Base-by-base conservation (phyloP, 2,113 vertebrate genomes). In the Caranx melampygus region DNA sequence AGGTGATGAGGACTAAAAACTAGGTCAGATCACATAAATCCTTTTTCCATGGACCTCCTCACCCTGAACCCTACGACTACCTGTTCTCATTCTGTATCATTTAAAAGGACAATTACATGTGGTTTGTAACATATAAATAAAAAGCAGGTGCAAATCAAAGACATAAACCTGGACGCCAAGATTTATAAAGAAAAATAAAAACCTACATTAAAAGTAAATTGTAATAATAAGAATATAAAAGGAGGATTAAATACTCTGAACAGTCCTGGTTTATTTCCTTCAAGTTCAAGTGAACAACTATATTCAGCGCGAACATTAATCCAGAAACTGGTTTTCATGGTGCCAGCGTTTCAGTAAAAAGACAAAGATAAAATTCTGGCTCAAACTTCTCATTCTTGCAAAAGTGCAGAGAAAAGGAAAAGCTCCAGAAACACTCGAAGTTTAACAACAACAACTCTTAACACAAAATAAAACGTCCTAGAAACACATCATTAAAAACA, bases 1-100 rank as follows among this genome's bases (percentile, higher is more conserved):
- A 85, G 45, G 44, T 1, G 49, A 91, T 92, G 73, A 94, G 44
- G 6, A 78, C 42, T 70, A 20, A 37, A 64, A 82, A 65, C 64
- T 4, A 35, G 13, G 3, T n/a, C 34, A 47, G 9, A 3, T n/a
- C 42, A 47, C 4, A 54, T n/a, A 8, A 34, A n/a, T 26, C 14
- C 34, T 20, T 58, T 76, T 72, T 31, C 34, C 45, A 40, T 61
- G 40, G n/a, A 80, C 42, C 26, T 47, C 47, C 16, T 49, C 14
- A 2, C 31, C 18, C 1, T 18, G 26, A 26, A 26, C 26, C 2
- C 18, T 37, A 52, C 14, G 37, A 42, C 34, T 18, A 45, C 9
- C 5, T 10, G 51, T 52, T 9, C 8, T 42, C 8, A 42, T 42
- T 42, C 11, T 42, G 26, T 26, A 26, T 37, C 37, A 37, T 37